Base-by-base conservation (phyloP, 2,113 vertebrate genomes). In the Mastomys natalensis region DNA sequence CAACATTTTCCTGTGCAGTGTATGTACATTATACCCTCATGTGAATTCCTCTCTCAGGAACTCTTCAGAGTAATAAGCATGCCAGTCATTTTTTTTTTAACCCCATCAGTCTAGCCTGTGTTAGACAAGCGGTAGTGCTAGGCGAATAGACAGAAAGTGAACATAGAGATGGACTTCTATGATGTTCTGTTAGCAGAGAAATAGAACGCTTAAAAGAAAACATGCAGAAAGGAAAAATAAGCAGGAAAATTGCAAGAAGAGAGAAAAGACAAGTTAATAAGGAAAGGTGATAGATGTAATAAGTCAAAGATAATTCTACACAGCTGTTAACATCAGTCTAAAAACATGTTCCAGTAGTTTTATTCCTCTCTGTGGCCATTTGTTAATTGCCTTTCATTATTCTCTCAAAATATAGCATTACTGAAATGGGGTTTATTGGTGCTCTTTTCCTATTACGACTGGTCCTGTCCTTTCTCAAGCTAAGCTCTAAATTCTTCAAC, bases 1-100 rank as follows among this genome's bases (percentile, higher is more conserved):
- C 31, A 45, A 58, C 64, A 96, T 62, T 88, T 93, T 95, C 72
- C 82, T 66, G 24, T 89, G 88, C 40, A 92, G 51, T 34, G 6
- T 31, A 74, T 82, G 40, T 70, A 29, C 17, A 31, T 43, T 62
- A 43, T 60, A 24, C 24, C n/a, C 15, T 95, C 58, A n/a, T 85
- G 17, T 37, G 51, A 87, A 89, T 77, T 93, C 40, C 80, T 80
- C 73, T 81, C 40, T 77, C 68, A 88, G 60, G 90, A 60, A 93
- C 24, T 19, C 45, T 37, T 89, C 43, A 74, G 19, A 43, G 43
- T 58, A 96, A 94, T 68, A 48, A 94, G 73, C 43, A 73, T 40
- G n/a, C 45, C 64, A 95, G 86, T 68, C 93, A 10, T 17, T 64
- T 64, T 8, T 81, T 62, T 7, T 88, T 58, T 85, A 78, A 87